Evolutionary conservation across 2,113 vertebrate genomes (phyloP).

Genomic region (Hiodon alosoides): DNA sequence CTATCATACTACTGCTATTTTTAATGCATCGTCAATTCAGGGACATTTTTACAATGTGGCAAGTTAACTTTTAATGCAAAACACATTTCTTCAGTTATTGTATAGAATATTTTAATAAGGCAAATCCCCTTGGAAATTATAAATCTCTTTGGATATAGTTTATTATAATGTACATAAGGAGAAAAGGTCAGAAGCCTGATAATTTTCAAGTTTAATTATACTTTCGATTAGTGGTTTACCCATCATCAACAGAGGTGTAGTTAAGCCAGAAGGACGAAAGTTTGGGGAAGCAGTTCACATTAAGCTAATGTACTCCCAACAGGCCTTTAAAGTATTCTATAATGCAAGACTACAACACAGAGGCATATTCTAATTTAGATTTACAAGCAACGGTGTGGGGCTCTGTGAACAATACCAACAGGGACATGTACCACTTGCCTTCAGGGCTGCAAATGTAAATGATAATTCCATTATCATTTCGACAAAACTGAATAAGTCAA

Average conservation of each 20-base stretch:
- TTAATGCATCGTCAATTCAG: too few relatives aligned
- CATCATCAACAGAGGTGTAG: slow-evolving; percentile 27
- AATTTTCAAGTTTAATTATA: slow-evolving; percentile 39
- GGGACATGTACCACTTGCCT: not conserved
- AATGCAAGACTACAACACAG: slow-evolving; percentile 28
- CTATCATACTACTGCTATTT: too few relatives aligned
- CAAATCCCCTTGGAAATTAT: too few relatives aligned
- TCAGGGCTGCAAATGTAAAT: not conserved
- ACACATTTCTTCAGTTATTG: not conserved
- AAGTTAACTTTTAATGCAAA: too few relatives aligned
- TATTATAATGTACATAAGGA: not conserved
- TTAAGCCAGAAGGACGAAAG: slow-evolving; percentile 39
- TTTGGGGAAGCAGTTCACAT: slow-evolving; percentile 38
- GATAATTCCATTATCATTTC: not conserved
- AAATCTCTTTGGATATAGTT: too few relatives aligned
- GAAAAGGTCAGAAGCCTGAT: slow-evolving; percentile 7
- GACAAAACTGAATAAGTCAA: not conserved
- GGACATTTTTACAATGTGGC: too few relatives aligned
- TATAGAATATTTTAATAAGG: too few relatives aligned
- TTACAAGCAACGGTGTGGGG: slow-evolving; percentile 28
- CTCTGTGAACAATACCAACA: slow-evolving; percentile 14
- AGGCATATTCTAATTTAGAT: slow-evolving; percentile 36
- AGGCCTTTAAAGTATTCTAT: slow-evolving; percentile 34
- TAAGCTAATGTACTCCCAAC: slow-evolving; percentile 39
- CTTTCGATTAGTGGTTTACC: slow-evolving; percentile 36